Percentiles rank a stretch among this genome's conserved stretches.
Evolutionary conservation across 2,797 vertebrate genomes (phyloP).

Genomic region (Acrossocheilus fasciatus): DNA sequence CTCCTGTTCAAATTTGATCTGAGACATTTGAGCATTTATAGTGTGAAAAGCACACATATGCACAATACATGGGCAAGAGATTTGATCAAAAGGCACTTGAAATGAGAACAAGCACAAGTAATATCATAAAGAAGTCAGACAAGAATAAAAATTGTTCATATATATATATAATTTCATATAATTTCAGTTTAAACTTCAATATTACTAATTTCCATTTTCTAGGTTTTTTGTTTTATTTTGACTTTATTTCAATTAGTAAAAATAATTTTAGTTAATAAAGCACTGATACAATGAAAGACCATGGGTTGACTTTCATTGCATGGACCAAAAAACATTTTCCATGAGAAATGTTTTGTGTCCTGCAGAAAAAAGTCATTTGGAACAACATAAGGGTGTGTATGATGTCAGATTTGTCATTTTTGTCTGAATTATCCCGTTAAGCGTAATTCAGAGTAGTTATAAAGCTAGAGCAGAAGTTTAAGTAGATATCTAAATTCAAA

Average conservation of each 20-base stretch:
- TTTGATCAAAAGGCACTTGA: not conserved
- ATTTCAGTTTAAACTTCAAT: no score
- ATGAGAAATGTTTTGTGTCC: not conserved
- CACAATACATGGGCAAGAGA: not conserved
- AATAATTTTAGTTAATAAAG: not conserved
- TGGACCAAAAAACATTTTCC: not conserved
- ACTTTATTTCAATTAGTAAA: not conserved
- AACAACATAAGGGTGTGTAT: not conserved
- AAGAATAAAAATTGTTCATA: not conserved
- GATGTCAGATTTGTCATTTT: not conserved
- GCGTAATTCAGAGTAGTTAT: not conserved
- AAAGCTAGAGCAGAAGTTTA: not conserved
- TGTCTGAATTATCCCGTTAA: not conserved
- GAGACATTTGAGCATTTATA: not conserved
- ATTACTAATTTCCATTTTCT: no score
- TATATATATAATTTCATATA: no score
- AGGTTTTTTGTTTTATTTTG: not conserved
- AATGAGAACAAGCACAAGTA: not conserved
- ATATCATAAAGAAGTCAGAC: not conserved
- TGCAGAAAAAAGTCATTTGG: not conserved
- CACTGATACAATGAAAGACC: not conserved
- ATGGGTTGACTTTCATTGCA: not conserved
- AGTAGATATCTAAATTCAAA: not conserved
- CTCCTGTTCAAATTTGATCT: not conserved
- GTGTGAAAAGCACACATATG: not conserved